These are phyloP conservation scores for Drosophila siamana DNA, from an alignment of 2,888 invertebrate species.

Conservation along the genomic window DNA sequence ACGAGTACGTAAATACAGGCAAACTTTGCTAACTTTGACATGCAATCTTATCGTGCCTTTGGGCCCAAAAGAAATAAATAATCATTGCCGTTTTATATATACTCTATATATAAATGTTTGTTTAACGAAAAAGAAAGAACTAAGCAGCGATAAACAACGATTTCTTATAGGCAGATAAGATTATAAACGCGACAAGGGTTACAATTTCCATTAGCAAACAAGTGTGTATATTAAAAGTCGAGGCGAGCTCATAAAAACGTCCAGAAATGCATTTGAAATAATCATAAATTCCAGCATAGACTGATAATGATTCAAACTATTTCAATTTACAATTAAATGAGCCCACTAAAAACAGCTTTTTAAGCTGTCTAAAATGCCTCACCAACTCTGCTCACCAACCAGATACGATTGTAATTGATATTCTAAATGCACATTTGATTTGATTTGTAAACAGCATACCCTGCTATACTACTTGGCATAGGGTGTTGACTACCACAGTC, in stretches of 20 bases:
- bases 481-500: too few species aligned
- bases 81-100: constrained; percentile 21
- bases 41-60: constrained; percentile 66
- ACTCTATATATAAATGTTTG: constrained; percentile 53
- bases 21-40: constrained; percentile 39
- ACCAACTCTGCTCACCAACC: not conserved
- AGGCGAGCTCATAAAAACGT: constrained; percentile 30
- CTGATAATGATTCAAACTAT: constrained; percentile 21
- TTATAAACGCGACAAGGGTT: constrained; percentile 41
- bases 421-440: not conserved
- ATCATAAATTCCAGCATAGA: constrained; percentile 23
- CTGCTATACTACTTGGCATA: too few species aligned
- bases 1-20: constrained; percentile 9
- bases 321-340: not conserved
- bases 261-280: constrained; percentile 9
- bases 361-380: constrained; percentile 43
- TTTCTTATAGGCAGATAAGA: constrained; percentile 49
- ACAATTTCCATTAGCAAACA: constrained; percentile 5
- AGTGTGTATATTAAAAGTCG: not conserved
- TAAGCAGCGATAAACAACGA: constrained; percentile 30
- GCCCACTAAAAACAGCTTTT: constrained; percentile 34
- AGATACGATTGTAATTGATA: not conserved
- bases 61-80: constrained; percentile 19
- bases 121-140: constrained; percentile 6
- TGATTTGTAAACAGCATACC: not conserved